Base-by-base conservation (phyloP, 2,113 vertebrate species). In the Loxodonta africana region DNA sequence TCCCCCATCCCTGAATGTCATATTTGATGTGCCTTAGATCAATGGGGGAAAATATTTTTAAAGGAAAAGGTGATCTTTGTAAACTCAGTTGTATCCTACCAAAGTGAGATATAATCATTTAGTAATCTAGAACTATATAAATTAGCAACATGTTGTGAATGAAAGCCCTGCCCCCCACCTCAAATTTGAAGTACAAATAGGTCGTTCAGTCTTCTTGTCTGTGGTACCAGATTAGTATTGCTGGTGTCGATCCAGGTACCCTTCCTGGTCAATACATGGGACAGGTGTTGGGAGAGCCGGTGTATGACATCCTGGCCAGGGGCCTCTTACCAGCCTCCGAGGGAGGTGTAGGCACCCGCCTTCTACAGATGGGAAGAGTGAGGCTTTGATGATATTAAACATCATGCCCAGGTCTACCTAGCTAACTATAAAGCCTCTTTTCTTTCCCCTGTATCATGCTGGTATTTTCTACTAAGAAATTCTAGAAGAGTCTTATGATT, bases 221-320 rank as follows among this genome's bases (percentile, higher is more conserved):
- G 25, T 67, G 65, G 51, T 10, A 3, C 48, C 2, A 12, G 21
- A 51, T 93, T 67, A 81, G n/a, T 74, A 53, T 46, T 62, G 30
- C 48, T 63, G 20, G 6, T 9, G 41, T 77, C 62, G 2, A 0
- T 51, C 9, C 1, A 51, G 25, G 30, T 11, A 6, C 3, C 30
- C 3, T 12, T n/a, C 2, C 37, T 44, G 30, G 12, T 74, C 37
- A 9, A 20, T 33, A 2, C 26, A 33, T 53, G n/a, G 74, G 62
- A n/a, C 6, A 1, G 46, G 46, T 17, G 62, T 33, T n/a, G 37
- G 65, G 28, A 8, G 2, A 44, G 48, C 6, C 8, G 33, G 44
- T 41, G 6, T 73, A 0, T 26, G 15, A 53, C 17, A 4, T 30
- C 2, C 21, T 2, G 26, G 4, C 44, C 3, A 2, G 6, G 53